Percentiles rank a stretch among this genome's conserved stretches.
phyloP scores from a whole-genome alignment of 2,113 vertebrate genomes.

The Semnopithecus entellus region DNA sequence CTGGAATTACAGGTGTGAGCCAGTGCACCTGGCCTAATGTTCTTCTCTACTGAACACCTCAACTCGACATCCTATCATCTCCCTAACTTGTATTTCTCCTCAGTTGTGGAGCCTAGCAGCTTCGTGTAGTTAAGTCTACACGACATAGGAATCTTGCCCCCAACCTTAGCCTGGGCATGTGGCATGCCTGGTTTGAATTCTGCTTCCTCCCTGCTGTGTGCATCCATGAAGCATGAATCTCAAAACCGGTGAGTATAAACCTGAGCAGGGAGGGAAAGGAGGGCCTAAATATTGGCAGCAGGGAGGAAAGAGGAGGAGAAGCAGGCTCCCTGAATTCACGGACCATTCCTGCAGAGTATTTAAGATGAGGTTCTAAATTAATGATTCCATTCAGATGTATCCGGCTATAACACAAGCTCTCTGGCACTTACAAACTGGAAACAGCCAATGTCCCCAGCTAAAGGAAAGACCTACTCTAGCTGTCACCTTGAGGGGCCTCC shows the following conservation, averaged over 20 bases:
- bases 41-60: not conserved
- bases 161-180: not conserved
- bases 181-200: not conserved
- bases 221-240: not conserved
- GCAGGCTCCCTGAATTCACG: not conserved
- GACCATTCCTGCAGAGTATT: not conserved
- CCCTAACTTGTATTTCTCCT: not conserved
- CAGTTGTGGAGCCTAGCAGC: not conserved
- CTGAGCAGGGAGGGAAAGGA: not conserved
- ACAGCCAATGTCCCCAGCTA: not conserved
- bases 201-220: not conserved
- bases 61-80: accelerated
- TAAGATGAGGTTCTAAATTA: not conserved
- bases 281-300: not conserved
- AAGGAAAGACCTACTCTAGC: not conserved
- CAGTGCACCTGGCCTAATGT: no score
- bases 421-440: not conserved
- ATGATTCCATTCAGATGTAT: not conserved
- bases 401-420: not conserved
- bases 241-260: not conserved
- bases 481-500: no score
- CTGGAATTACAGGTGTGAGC: no score
- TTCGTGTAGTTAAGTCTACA: accelerated
- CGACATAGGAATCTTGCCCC: not conserved
- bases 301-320: not conserved